These are phyloP conservation scores for Sphaerophoria rueppellii DNA, from an alignment of 2,888 invertebrate genomes.

Conservation along the genomic window DNA sequence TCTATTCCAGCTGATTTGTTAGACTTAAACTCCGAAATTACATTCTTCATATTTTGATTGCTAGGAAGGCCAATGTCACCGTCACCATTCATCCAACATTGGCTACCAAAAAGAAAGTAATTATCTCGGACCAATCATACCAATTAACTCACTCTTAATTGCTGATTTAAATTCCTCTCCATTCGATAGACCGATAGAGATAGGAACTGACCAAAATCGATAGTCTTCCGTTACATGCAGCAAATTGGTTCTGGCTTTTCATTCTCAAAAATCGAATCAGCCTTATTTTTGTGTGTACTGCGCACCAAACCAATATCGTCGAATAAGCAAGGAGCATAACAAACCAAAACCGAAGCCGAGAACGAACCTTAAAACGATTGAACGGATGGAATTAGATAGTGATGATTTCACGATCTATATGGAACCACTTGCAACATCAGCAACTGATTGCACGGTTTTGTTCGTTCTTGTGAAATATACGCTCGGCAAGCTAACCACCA, in stretches of 20 bases:
- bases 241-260: conserved; percentile 17
- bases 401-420: conserved; percentile 73
- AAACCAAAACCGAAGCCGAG: not conserved
- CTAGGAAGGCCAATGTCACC: no score
- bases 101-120: no score
- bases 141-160: no score
- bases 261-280: conserved; percentile 25
- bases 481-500: conserved; percentile 56
- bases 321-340: not conserved
- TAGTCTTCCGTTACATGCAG: not conserved
- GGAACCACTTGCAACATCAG: conserved; percentile 58
- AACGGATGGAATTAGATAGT: conserved; percentile 67
- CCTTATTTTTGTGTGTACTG: not conserved
- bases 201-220: no score
- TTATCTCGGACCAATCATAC: no score
- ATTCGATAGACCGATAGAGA: no score
- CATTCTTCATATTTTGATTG: no score
- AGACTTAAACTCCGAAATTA: no score
- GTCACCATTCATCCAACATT: no score
- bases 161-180: no score
- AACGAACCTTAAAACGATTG: conserved; percentile 21
- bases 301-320: not conserved
- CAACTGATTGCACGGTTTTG: conserved; percentile 69
- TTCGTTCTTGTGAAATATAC: conserved; percentile 48
- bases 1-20: no score